Conservation (phyloP, 1,140 invertebrate species). For the Parapsyche elsis region DNA sequence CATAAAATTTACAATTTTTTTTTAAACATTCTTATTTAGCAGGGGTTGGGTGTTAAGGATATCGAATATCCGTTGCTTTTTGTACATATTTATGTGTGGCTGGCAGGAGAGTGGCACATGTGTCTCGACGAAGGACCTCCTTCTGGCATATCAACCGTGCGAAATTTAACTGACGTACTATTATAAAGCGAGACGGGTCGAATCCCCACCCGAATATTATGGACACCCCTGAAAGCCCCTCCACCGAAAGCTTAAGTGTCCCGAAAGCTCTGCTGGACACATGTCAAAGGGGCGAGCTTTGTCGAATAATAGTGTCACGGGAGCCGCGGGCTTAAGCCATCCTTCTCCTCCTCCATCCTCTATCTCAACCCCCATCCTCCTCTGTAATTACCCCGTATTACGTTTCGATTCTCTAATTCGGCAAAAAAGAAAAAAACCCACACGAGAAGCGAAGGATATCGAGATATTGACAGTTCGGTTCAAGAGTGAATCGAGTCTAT, state of each 20-base stretch:
- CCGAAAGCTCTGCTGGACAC: slow-evolving; percentile 36
- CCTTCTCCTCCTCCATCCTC: background rate
- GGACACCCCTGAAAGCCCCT: slow-evolving; percentile 26
- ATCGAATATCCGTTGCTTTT: too few species aligned
- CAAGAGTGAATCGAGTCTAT: too few species aligned
- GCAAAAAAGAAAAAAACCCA: background rate
- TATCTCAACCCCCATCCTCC: background rate
- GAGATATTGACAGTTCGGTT: too few species aligned
- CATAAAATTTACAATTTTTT: too few species aligned
- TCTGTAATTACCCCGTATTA: background rate
- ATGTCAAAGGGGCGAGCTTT: slow-evolving; percentile 30
- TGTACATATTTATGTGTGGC: too few species aligned
- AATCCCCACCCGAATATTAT: slow-evolving; percentile 19
- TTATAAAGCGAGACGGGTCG: slow-evolving; percentile 20
- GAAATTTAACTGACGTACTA: slow-evolving; percentile 20
- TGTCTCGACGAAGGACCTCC: too few species aligned
- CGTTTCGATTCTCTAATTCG: background rate
- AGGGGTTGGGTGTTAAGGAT: too few species aligned
- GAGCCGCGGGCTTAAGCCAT: background rate
- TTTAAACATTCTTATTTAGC: too few species aligned
- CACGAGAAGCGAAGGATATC: too few species aligned
- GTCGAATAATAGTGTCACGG: slow-evolving; percentile 27
- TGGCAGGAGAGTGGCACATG: too few species aligned
- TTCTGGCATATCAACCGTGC: background rate
- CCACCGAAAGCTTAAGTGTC: slow-evolving; percentile 26